Evolutionary conservation across 2,888 invertebrate species (phyloP).

Genomic region (Hipparchia semele): DNA sequence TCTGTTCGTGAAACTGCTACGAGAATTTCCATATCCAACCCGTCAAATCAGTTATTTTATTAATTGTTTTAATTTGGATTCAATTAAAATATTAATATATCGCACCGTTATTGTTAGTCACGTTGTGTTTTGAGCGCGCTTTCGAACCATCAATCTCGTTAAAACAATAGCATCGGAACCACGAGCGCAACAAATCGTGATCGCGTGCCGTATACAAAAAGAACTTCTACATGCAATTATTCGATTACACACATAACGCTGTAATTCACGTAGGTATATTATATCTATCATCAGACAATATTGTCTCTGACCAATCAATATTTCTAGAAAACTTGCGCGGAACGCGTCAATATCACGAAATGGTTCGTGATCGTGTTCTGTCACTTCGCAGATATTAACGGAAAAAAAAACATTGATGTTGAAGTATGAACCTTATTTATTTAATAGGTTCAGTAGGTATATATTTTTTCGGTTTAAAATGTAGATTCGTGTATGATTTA

Average conservation of each 20-base stretch:
- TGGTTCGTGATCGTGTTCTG: slow-evolving; percentile 18
- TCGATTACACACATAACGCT: slow-evolving; percentile 67
- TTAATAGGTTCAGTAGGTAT: not conserved
- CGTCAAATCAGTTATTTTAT: slow-evolving; percentile 22
- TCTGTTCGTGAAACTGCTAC: slow-evolving; percentile 10
- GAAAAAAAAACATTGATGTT: not conserved
- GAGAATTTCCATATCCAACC: not conserved
- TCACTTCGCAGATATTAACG: slow-evolving; percentile 9
- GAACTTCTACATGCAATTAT: slow-evolving; percentile 51
- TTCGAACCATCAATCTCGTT: slow-evolving; percentile 67
- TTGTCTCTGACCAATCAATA: slow-evolving; percentile 62
- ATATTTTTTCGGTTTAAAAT: too few species aligned
- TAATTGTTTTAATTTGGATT: slow-evolving; percentile 37
- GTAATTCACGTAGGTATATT: slow-evolving; percentile 47
- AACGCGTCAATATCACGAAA: slow-evolving; percentile 31
- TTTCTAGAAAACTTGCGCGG: slow-evolving; percentile 32
- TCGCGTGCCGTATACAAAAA: slow-evolving; percentile 59
- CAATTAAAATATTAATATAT: slow-evolving; percentile 52
- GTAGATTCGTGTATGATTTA: too few species aligned
- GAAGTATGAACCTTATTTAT: not conserved
- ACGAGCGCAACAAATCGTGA: slow-evolving; percentile 61
- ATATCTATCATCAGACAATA: slow-evolving; percentile 56
- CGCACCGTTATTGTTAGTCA: slow-evolving; percentile 60
- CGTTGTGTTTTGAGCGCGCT: slow-evolving; percentile 58
- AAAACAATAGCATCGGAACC: slow-evolving; percentile 66